Base-by-base conservation (phyloP, 2,797 vertebrate genomes). In the Notoglanidium macrostoma region DNA sequence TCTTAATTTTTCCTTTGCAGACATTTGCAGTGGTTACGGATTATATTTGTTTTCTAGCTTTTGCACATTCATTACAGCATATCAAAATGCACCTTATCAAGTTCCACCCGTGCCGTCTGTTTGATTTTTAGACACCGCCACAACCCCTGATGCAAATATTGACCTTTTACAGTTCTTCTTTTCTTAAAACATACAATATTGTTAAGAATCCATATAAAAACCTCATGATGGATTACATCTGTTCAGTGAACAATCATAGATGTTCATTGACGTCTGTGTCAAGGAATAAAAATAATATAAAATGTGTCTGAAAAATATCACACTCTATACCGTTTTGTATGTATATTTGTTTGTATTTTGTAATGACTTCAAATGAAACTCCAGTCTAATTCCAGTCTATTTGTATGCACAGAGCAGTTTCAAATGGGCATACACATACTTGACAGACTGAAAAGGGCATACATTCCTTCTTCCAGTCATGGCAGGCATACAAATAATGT, bases 341-440 rank as follows among this genome's bases (percentile, higher is more conserved):
- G n/a, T n/a, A n/a, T n/a, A n/a, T n/a, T n/a, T n/a, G n/a, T n/a
- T n/a, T 46, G 3, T 15, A 49, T 63, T 40, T 3, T 63, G 23
- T 17, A 63, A 46, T 63, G 23, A 84, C 85, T 85, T 70, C n/a
- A 61, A 70, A 73, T 74, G 40, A 49, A 49, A 79, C 15, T 14
- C 5, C 83, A 84, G 40, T 51, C 49, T 85, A 78, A 88, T 83
- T 79, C 55, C 70, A 87, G 77, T 87, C 78, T 85, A 76, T 85
- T 85, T 57, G 23, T 44, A 84, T 88, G 55, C 80, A 78, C 59
- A 54, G 80, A 76, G 83, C 78, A 67, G 83, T 80, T 40, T 89
- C 88, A 86, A 86, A 87, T 57, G 63, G 85, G 80, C 77, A 88
- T 87, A 89, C 83, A 87, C 77, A 83, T 35, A 87, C 73, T 85